phyloP scores from a whole-genome alignment of 2,888 invertebrate genomes.

The Hybos culiciformis region DNA sequence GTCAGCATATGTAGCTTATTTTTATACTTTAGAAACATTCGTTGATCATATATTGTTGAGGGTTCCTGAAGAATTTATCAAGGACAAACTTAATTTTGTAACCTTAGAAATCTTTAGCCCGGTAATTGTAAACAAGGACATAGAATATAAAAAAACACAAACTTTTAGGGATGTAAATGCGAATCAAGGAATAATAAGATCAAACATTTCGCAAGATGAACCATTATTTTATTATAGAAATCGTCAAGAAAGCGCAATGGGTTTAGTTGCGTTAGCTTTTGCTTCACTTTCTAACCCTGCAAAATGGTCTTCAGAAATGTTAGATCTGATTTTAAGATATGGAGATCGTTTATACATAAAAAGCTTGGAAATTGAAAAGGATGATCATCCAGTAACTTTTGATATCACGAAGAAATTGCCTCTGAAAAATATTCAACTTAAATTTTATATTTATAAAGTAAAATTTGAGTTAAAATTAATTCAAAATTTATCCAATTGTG shows the following conservation, averaged over 20 bases:
- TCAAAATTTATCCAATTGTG: constrained; percentile 4
- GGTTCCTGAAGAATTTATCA: constrained; percentile 12
- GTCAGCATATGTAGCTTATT: constrained; percentile 18
- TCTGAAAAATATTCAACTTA: constrained; percentile 22
- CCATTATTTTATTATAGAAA: constrained; percentile 27
- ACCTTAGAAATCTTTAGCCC: constrained; percentile 5
- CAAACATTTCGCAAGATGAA: constrained; percentile 17
- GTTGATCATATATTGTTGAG: constrained; percentile 13
- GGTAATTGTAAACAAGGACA: background rate
- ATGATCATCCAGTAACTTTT: constrained; percentile 3
- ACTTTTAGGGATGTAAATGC: constrained; percentile 4
- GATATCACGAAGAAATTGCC: constrained; percentile 20
- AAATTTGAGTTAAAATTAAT: constrained; percentile 12
- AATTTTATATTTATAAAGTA: constrained; percentile 20
- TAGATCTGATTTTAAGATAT: constrained; percentile 48
- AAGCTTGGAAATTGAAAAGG: constrained; percentile 10
- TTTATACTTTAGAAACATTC: constrained; percentile 12
- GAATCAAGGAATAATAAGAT: constrained; percentile 15
- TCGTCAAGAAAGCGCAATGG: constrained; percentile 41
- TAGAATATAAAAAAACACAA: constrained; percentile 4
- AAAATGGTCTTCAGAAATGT: constrained; percentile 42
- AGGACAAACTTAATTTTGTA: constrained; percentile 13
- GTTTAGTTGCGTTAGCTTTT: constrained; percentile 44
- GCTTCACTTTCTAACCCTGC: constrained; percentile 42
- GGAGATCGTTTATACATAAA: constrained; percentile 47